Conservation (phyloP, 2,113 vertebrate genomes). For the Poeciliopsis turrubarensis region DNA sequence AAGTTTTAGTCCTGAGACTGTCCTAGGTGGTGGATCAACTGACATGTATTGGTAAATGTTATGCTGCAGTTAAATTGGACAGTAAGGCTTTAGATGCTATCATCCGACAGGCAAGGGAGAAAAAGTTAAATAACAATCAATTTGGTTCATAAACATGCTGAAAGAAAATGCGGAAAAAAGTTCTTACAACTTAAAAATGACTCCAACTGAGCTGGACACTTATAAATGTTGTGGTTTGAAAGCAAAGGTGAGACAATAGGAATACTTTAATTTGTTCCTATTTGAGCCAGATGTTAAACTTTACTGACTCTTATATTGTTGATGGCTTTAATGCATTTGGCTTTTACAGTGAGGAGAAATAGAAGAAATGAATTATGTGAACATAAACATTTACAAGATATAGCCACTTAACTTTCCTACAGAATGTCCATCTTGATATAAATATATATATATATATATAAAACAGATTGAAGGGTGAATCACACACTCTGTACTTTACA, state of each 20-base stretch:
- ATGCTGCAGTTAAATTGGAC: neutral
- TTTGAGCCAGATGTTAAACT: neutral
- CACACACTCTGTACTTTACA: neutral
- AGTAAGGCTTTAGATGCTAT: slow-evolving; percentile 22
- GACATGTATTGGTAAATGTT: neutral
- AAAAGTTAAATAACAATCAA: neutral
- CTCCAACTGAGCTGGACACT: neutral
- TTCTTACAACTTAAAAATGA: neutral
- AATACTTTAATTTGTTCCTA: neutral
- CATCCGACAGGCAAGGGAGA: neutral
- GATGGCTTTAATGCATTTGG: neutral
- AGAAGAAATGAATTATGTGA: slow-evolving; percentile 1
- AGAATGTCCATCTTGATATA: neutral
- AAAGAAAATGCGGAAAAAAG: neutral
- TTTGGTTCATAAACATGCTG: slow-evolving; percentile 7
- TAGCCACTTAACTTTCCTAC: neutral
- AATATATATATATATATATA: neutral
- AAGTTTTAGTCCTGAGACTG: neutral
- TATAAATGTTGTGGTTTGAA: neutral
- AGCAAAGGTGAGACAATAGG: neutral
- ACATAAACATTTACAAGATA: slow-evolving; percentile 1
- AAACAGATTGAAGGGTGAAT: slow-evolving; percentile 1
- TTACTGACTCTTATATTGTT: neutral
- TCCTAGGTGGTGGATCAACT: slow-evolving; percentile 1
- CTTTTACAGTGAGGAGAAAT: slow-evolving; percentile 3